Evolutionary conservation across 2,797 vertebrate species (phyloP).

Genomic region (Aulostomus chinensis): DNA sequence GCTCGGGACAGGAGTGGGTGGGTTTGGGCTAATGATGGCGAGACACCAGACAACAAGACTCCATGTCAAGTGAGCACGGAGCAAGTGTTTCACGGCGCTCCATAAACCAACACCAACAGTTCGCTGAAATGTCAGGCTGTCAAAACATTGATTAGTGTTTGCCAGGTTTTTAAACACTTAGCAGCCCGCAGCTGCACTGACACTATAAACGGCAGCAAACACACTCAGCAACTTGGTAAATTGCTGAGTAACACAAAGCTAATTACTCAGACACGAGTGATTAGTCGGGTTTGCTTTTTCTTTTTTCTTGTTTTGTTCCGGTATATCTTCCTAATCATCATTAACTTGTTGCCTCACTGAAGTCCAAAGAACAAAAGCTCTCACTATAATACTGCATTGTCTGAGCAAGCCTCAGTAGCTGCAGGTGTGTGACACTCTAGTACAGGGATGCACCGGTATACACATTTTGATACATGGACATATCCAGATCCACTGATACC

Average conservation of each 20-base stretch:
- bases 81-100: constrained; percentile 67
- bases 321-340: constrained; percentile 31
- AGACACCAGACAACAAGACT: constrained; percentile 70
- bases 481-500: no score
- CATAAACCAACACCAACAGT: constrained; percentile 60
- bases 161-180: constrained; percentile 61
- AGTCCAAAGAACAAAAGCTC: constrained; percentile 20
- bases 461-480: no score
- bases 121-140: constrained; percentile 78
- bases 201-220: constrained; percentile 40
- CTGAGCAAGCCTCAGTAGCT: constrained; percentile 15
- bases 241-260: constrained; percentile 66
- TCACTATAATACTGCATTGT: constrained; percentile 4
- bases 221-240: constrained; percentile 46
- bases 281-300: constrained; percentile 47
- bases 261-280: constrained; percentile 59
- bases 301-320: constrained; percentile 19
- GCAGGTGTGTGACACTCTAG: constrained; percentile 19
- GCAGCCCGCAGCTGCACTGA: constrained; percentile 53
- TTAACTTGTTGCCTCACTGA: constrained; percentile 26
- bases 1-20: constrained; percentile 68
- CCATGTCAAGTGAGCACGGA: constrained; percentile 63
- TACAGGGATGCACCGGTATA: no score
- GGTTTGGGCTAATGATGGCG: constrained; percentile 59
- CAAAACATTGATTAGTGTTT: constrained; percentile 80